Evolutionary conservation across 2,797 vertebrate genomes (phyloP).

Genomic region (Pseudomugil tenellus): DNA sequence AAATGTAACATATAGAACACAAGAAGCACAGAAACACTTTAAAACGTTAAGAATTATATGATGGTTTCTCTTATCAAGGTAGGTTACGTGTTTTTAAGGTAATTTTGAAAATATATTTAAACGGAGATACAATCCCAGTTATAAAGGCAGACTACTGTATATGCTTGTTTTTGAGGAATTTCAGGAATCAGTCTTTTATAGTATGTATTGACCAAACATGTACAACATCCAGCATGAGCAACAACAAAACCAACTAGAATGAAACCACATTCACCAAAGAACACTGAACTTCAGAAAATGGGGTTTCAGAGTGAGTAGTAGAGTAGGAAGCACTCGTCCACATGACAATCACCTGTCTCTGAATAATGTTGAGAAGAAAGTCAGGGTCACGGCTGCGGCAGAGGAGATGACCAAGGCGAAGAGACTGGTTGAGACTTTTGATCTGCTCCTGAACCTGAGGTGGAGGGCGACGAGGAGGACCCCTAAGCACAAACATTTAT

Average conservation of each 20-base stretch:
- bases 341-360: slow-evolving; percentile 89
- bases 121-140: background rate
- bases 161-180: too few relatives aligned
- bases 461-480: slow-evolving; percentile 93
- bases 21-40: background rate
- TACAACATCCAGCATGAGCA: background rate
- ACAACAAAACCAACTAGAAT: background rate
- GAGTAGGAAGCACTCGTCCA: background rate
- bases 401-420: slow-evolving; percentile 94
- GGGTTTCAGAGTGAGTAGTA: accelerated
- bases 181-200: background rate
- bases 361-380: slow-evolving; percentile 97
- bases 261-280: background rate
- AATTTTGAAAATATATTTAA: background rate
- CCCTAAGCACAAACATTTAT: slow-evolving; percentile 78
- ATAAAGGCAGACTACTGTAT: background rate
- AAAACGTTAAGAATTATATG: background rate
- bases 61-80: background rate
- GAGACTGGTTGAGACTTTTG: slow-evolving; percentile 94
- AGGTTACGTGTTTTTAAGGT: background rate
- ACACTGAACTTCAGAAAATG: accelerated
- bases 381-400: slow-evolving; percentile 96
- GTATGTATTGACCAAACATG: background rate
- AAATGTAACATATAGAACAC: background rate
- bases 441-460: slow-evolving; percentile 94